Conservation (phyloP, 2,797 vertebrate genomes). For the Ctenopoma multispine region DNA sequence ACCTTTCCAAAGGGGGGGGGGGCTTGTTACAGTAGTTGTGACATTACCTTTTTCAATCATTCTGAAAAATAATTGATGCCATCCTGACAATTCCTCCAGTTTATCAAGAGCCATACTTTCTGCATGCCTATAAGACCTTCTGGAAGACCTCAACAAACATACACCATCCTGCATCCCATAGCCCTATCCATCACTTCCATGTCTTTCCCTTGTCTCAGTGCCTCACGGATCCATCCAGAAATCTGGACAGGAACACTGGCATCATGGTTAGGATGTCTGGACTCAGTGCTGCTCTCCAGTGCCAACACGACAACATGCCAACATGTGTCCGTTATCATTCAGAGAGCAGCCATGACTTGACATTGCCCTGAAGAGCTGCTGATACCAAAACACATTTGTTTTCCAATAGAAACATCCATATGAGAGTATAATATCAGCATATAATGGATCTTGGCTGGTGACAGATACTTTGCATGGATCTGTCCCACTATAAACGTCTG, state of each 20-base stretch:
- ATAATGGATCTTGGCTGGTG: constrained; percentile 1
- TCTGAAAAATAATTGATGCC: neutral
- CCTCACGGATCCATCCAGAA: constrained; percentile 27
- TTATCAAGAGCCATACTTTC: neutral
- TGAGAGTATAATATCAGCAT: constrained; percentile 17
- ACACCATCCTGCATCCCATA: neutral
- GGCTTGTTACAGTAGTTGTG: too few relatives aligned
- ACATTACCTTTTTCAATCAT: neutral
- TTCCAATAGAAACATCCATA: constrained; percentile 21
- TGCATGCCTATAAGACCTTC: neutral
- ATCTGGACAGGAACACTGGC: constrained; percentile 23
- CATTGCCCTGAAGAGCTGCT: constrained; percentile 35
- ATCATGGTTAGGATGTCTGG: constrained; percentile 27
- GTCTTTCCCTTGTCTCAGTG: constrained; percentile 6
- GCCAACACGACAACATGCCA: constrained; percentile 24
- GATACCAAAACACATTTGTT: constrained; percentile 34
- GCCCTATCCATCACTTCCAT: constrained; percentile 7
- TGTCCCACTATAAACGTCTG: neutral
- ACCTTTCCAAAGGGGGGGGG: too few relatives aligned
- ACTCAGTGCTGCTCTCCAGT: constrained; percentile 11
- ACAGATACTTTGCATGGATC: constrained; percentile 4
- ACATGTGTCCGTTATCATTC: constrained; percentile 46
- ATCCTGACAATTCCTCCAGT: constrained; percentile 5
- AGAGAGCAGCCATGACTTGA: constrained; percentile 40
- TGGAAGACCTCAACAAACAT: neutral